Evolutionary conservation across 2,797 vertebrate species (phyloP).

Genomic region (Gymnothorax reevesii): DNA sequence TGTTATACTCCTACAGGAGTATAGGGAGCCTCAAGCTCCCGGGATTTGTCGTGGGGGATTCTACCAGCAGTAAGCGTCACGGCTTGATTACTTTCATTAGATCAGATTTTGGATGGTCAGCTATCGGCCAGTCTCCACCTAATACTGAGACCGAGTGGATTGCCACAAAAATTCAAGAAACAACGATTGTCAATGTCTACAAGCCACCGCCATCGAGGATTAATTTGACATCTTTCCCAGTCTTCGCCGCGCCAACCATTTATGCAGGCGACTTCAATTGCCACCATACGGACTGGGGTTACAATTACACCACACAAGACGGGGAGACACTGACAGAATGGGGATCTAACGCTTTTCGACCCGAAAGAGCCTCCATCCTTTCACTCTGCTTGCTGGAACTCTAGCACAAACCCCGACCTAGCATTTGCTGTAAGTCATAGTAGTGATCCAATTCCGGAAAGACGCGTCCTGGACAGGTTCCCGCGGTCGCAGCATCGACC

Average conservation of each 20-base stretch:
- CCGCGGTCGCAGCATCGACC: constrained; percentile 14
- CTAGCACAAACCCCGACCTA: constrained; percentile 18
- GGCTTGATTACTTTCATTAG: too few species aligned
- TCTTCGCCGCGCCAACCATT: neutral
- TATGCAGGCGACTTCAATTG: neutral
- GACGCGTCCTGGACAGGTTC: constrained; percentile 20
- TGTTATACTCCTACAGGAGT: too few species aligned
- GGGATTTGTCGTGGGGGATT: too few species aligned
- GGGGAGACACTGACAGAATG: neutral
- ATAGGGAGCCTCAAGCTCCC: too few species aligned
- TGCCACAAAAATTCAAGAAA: constrained; percentile 16
- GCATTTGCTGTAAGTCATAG: neutral
- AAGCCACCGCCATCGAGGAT: constrained; percentile 10
- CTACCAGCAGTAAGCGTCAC: too few species aligned
- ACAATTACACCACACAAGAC: neutral
- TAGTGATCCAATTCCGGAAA: constrained; percentile 12
- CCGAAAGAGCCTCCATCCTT: constrained; percentile 14
- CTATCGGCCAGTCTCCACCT: too few species aligned
- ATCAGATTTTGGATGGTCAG: too few species aligned
- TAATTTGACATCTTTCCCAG: neutral
- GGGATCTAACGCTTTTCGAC: neutral
- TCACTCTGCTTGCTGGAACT: constrained; percentile 16
- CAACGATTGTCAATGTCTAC: constrained; percentile 11
- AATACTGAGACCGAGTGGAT: too few species aligned
- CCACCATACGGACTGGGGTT: constrained; percentile 18